Evolutionary conservation across 2,888 invertebrate species (phyloP), one percentile per base, ranked within the genome.

Genomic region (Drosophila austrosaltans): DNA sequence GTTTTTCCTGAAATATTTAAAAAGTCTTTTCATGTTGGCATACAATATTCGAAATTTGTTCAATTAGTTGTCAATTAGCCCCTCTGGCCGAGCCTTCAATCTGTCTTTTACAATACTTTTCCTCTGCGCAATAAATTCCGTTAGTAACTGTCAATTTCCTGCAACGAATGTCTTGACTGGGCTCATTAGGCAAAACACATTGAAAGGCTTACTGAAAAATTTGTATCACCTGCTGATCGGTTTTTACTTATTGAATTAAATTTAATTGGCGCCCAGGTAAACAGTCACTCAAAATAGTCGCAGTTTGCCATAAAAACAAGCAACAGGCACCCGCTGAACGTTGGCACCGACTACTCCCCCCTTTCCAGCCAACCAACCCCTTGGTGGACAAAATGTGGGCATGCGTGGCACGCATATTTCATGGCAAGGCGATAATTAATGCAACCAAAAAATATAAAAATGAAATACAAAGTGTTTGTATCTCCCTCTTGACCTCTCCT

Each of bases 401-500:
- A 81, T 87, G 85, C 79, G 81, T 81, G 83, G 83, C 77, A 78
- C 87, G 78, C 86, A 85, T 85, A 85, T 87, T 85, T 85, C 87
- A 87, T 87, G 87, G 83, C 83, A 75, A 83, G 87, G 85, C 87
- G 88, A 87, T 87, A 86, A 86, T 87, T 87, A 86, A 87, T 86
- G 87, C 86, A 87, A 63, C 83, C 88, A 81, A 87, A 82, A 82
- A 81, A 77, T 63, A 53, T 65, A 78, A 74, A 81, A 73, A 75
- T 39, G 75, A 67, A 75, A 68, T 58, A 76, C 72, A 72, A 83
- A 86, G 76, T 87, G 84, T 58, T 72, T 75, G 61, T 75, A 61
- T 70, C 66, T 73, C 65, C 66, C 71, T 75, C 48, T 48, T 48
- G 22, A 22, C 20, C 44, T 40, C 40, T 40, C 22, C 44, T 48